phyloP scores from a whole-genome alignment of 1,140 invertebrate genomes.

The Leptinotarsa defecta region DNA sequence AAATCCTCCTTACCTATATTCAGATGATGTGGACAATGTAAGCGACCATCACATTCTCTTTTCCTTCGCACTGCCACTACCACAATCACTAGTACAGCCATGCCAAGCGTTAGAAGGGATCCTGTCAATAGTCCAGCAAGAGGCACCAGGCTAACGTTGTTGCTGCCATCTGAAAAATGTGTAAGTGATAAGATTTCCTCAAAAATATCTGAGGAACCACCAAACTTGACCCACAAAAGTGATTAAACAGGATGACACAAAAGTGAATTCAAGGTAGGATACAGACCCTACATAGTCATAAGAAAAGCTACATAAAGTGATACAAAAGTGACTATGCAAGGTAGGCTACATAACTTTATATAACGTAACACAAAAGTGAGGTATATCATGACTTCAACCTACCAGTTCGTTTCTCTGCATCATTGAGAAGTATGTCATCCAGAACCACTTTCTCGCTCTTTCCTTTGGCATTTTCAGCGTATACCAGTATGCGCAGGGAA shows the following conservation, averaged over 20 bases:
- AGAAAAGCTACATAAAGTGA: too few species aligned
- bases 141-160: conserved; percentile 65
- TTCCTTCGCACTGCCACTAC: conserved; percentile 60
- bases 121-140: conserved; percentile 66
- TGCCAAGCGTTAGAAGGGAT: conserved; percentile 65
- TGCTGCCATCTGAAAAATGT: conserved; percentile 60
- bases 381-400: conserved; percentile 42
- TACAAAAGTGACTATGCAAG: too few species aligned
- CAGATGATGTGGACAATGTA: conserved; percentile 51
- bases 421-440: conserved; percentile 84
- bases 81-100: conserved; percentile 66
- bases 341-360: too few species aligned
- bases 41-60: conserved; percentile 50
- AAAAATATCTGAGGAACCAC: too few species aligned
- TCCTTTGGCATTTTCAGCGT: conserved; percentile 86
- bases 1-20: conserved; percentile 25
- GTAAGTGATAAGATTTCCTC: too few species aligned
- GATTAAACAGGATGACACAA: too few species aligned
- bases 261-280: too few species aligned
- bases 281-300: too few species aligned
- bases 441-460: conserved; percentile 78
- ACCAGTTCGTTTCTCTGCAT: conserved; percentile 86
- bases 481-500: conserved; percentile 76
- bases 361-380: too few species aligned
- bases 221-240: too few species aligned